Evolutionary conservation across 1,140 invertebrate species (phyloP).

Genomic region (Bemisia tabaci): DNA sequence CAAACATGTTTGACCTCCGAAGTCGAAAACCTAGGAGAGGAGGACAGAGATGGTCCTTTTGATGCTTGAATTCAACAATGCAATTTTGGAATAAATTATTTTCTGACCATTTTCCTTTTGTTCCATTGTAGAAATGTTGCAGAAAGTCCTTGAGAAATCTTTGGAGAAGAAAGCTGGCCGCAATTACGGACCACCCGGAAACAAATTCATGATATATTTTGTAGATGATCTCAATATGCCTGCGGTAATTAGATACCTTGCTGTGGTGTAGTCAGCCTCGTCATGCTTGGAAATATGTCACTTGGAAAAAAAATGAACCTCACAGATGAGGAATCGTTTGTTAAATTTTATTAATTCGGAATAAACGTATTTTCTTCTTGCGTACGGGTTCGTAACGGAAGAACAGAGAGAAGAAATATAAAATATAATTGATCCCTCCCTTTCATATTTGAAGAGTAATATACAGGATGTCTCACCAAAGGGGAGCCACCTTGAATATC

Average conservation of each 20-base stretch:
- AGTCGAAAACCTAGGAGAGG: too few relatives aligned
- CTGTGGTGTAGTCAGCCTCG: neutral
- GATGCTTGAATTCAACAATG: too few relatives aligned
- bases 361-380: neutral
- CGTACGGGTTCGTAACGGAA: neutral
- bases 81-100: too few relatives aligned
- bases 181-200: conserved; percentile 84
- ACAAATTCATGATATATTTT: conserved; percentile 83
- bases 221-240: conserved; percentile 97
- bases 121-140: conserved; percentile 57
- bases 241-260: conserved; percentile 46
- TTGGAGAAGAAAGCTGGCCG: conserved; percentile 90
- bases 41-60: too few relatives aligned
- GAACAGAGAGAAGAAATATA: too few relatives aligned
- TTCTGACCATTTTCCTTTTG: conserved; percentile 13
- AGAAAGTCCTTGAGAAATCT: conserved; percentile 79
- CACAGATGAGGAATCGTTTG: neutral
- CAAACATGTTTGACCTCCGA: too few relatives aligned
- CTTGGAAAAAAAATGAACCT: neutral
- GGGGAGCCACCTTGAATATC: too few relatives aligned
- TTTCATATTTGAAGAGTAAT: too few relatives aligned
- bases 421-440: too few relatives aligned
- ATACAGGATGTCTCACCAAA: too few relatives aligned
- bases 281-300: neutral
- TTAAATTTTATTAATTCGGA: neutral